Evolutionary conservation across 1,140 invertebrate species (phyloP).

Genomic region (Drosophila rhopaloa): DNA sequence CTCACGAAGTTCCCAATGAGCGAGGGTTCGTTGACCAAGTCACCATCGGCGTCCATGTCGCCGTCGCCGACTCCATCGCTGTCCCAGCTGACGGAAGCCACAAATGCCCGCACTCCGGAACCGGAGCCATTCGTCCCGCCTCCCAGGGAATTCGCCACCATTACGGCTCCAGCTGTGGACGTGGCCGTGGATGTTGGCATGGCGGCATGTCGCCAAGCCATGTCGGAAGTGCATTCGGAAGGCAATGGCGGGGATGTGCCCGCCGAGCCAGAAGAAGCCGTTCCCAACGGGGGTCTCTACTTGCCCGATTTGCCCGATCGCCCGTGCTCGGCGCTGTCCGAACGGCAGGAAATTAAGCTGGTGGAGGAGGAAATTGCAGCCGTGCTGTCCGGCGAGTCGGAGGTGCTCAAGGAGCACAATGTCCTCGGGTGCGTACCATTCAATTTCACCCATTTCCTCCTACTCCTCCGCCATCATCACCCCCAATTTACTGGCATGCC

Average conservation of each 20-base stretch:
- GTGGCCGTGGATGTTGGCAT: slow-evolving; percentile 2
- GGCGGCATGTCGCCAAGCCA: slow-evolving; percentile 52
- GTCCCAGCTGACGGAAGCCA: slow-evolving; percentile 62
- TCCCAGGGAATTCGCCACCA: slow-evolving; percentile 8
- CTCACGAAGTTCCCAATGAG: slow-evolving; percentile 55
- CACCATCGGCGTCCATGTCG: slow-evolving; percentile 34
- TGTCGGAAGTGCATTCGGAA: slow-evolving; percentile 74
- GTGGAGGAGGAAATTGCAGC: slow-evolving; percentile 89
- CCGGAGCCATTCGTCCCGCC: slow-evolving; percentile 13
- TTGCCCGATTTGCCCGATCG: slow-evolving; percentile 77
- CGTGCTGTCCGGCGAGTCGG: slow-evolving; percentile 88
- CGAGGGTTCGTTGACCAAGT: slow-evolving; percentile 70
- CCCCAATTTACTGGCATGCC: background rate
- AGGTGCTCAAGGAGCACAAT: slow-evolving; percentile 88
- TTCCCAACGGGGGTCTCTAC: slow-evolving; percentile 37
- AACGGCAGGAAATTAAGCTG: slow-evolving; percentile 84
- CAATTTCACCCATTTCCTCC: slow-evolving; percentile 48
- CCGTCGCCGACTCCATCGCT: slow-evolving; percentile 29
- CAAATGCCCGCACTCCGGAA: slow-evolving; percentile 69
- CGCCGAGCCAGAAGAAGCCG: slow-evolving; percentile 7
- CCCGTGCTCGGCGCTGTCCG: slow-evolving; percentile 74
- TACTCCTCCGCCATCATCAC: too few relatives aligned
- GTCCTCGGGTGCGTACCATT: slow-evolving; percentile 87
- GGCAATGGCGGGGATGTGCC: slow-evolving; percentile 26
- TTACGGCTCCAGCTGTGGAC: slow-evolving; percentile 7